Percentiles rank a stretch among this genome's conserved stretches.
These are phyloP conservation scores for Cochlearius cochlearius DNA, from an alignment of 2,113 vertebrate genomes.

Conservation along the genomic window DNA sequence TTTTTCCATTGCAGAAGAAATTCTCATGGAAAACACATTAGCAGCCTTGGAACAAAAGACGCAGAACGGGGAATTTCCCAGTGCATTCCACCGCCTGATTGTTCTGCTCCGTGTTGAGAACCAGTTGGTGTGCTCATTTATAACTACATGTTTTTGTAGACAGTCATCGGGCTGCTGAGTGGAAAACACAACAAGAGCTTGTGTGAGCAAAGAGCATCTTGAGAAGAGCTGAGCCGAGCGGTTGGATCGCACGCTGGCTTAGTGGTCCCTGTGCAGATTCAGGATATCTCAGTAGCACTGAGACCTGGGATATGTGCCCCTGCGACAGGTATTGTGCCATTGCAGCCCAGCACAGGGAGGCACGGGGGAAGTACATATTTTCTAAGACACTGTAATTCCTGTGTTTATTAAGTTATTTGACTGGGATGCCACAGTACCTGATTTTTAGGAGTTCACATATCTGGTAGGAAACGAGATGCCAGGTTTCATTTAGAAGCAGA, in stretches of 20 bases:
- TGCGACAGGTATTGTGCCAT: background rate
- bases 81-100: background rate
- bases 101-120: background rate
- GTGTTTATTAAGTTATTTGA: background rate
- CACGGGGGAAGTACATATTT: accelerated
- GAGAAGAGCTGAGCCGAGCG: background rate
- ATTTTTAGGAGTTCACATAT: background rate
- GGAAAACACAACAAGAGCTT: background rate
- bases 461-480: background rate
- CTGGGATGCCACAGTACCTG: no score
- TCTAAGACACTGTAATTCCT: background rate
- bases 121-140: constrained; percentile 16
- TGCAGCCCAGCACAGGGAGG: background rate
- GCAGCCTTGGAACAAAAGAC: constrained; percentile 30
- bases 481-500: background rate
- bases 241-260: background rate
- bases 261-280: accelerated
- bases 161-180: background rate
- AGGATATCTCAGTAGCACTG: background rate
- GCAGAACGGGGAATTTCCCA: background rate
- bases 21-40: constrained; percentile 45
- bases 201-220: background rate
- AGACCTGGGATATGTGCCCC: accelerated
- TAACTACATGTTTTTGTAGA: constrained; percentile 2
- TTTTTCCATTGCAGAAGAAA: constrained; percentile 26